These are phyloP conservation scores for Acanthisitta chloris DNA, from an alignment of 2,113 vertebrate species.

Conservation along the genomic window DNA sequence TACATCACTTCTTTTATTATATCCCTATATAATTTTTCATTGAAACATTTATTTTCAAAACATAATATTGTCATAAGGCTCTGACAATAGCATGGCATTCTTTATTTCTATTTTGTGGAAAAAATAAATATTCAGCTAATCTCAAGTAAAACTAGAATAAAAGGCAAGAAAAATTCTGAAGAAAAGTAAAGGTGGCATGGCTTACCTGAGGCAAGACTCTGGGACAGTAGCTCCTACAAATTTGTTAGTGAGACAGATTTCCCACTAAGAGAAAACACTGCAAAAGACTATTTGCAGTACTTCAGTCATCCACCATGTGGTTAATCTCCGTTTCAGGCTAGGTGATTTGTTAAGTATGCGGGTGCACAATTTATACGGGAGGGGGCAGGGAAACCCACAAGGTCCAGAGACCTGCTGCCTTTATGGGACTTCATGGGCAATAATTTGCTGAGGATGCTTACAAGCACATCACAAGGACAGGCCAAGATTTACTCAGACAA, in stretches of 20 bases:
- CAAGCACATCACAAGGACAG: not conserved
- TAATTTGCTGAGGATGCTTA: not conserved
- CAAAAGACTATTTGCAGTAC: not conserved
- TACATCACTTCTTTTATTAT: not conserved
- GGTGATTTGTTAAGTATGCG: not conserved
- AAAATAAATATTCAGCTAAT: not conserved
- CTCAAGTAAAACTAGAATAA: not conserved
- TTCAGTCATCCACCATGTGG: not conserved
- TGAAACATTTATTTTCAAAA: not conserved
- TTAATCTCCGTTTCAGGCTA: not conserved
- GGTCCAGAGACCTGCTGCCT: not conserved
- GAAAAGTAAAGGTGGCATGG: not conserved
- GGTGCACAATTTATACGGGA: not conserved
- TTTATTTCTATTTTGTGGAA: not conserved
- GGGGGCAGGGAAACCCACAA: not conserved
- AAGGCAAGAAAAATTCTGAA: not conserved
- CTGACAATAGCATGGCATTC: not conserved
- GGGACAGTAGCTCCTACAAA: not conserved
- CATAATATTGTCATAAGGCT: no score
- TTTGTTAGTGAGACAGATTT: not conserved
- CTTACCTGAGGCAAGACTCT: not conserved
- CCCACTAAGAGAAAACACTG: not conserved
- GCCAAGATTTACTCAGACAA: not conserved
- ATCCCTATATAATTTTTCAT: not conserved
- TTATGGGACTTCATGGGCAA: not conserved